phyloP scores from a whole-genome alignment of 2,797 vertebrate genomes.

The Sphenopsis melanotis region DNA sequence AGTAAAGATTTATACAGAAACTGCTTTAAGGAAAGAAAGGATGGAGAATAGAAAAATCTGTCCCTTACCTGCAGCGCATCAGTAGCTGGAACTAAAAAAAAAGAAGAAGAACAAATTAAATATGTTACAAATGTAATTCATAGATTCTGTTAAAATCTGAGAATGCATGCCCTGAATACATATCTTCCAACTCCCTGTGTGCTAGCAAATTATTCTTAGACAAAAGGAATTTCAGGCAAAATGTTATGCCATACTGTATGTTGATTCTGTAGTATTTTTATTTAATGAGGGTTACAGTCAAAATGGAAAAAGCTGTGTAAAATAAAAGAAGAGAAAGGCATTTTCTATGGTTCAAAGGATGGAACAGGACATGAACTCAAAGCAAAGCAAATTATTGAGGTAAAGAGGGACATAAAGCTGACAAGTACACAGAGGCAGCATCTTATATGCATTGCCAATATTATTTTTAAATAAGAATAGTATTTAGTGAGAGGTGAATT shows the following conservation, averaged over 20 bases:
- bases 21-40: neutral
- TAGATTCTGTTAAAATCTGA: neutral
- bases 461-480: neutral
- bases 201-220: neutral
- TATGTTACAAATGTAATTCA: neutral
- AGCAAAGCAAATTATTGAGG: neutral
- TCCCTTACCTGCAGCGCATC: neutral
- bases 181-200: neutral
- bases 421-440: neutral
- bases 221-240: neutral
- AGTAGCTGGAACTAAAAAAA: neutral
- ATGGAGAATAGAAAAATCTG: neutral
- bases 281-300: neutral
- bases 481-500: neutral
- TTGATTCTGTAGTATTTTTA: neutral
- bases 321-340: neutral
- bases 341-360: neutral
- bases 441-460: neutral
- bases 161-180: neutral
- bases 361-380: neutral
- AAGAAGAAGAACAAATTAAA: neutral
- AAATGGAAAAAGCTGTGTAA: neutral
- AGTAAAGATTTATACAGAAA: constrained; percentile 23
- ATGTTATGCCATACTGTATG: neutral
- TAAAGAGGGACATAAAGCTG: neutral